Evolutionary conservation across 2,888 invertebrate genomes (phyloP).

Genomic region (Idaea straminata): DNA sequence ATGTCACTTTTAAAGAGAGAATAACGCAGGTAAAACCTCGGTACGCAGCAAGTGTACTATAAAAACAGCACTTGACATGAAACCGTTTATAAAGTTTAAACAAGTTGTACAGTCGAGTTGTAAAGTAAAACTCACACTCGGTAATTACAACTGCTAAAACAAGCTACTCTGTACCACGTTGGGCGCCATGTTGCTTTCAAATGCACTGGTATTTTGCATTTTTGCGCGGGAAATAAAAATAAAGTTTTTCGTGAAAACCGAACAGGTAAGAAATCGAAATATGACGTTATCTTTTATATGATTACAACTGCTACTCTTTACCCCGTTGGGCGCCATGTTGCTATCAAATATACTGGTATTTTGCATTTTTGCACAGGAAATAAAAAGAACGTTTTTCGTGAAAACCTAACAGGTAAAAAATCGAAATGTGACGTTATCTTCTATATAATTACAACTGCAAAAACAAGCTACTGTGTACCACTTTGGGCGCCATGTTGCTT

Average conservation of each 20-base stretch:
- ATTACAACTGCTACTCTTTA: no score
- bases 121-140: not conserved
- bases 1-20: not conserved
- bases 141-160: not conserved
- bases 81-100: not conserved
- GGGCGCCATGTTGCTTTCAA: not conserved
- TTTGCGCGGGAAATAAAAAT: not conserved
- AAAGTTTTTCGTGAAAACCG: no score
- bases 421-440: no score
- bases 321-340: no score
- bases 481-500: not conserved
- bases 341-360: no score
- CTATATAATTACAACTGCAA: not conserved
- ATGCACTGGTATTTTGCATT: not conserved
- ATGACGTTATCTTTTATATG: no score
- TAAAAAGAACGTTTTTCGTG: no score
- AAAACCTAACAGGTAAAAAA: no score
- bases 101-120: slow-evolving; percentile 1
- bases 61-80: not conserved
- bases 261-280: no score
- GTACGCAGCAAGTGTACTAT: not conserved
- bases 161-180: not conserved
- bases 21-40: not conserved
- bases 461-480: not conserved
- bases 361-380: no score